Percentiles rank a stretch among this genome's conserved stretches.
phyloP scores from a whole-genome alignment of 2,888 invertebrate genomes.

The Yponomeuta plumbellus region DNA sequence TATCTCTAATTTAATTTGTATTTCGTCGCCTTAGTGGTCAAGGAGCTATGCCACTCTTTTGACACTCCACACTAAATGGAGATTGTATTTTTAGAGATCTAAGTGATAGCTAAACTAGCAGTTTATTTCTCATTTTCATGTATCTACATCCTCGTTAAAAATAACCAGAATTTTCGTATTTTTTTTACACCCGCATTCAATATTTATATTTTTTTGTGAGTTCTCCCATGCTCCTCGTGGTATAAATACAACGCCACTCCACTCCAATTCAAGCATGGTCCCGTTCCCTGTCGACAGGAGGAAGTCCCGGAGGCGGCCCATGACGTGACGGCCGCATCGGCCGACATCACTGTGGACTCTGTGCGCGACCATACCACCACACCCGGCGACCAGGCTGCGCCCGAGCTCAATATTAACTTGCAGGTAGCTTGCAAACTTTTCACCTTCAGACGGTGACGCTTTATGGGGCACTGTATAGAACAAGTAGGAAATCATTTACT shows the following conservation, averaged over 20 bases:
- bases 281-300: conserved; percentile 43
- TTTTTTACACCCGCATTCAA: too few relatives aligned
- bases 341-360: conserved; percentile 96
- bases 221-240: neutral
- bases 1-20: too few relatives aligned
- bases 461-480: neutral
- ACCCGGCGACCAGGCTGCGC: conserved; percentile 76
- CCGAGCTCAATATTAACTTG: conserved; percentile 66
- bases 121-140: too few relatives aligned
- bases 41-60: too few relatives aligned
- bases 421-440: conserved; percentile 44
- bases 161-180: too few relatives aligned
- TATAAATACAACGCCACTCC: neutral
- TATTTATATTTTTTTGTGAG: too few relatives aligned
- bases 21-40: too few relatives aligned
- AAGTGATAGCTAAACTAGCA: too few relatives aligned
- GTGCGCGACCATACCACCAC: conserved; percentile 88
- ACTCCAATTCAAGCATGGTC: neutral
- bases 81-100: too few relatives aligned
- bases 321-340: conserved; percentile 77
- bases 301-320: conserved; percentile 56
- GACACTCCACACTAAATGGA: too few relatives aligned
- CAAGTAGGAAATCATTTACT: too few relatives aligned
- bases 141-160: too few relatives aligned
- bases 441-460: neutral